Evolutionary conservation across 53 echinoderm and acorn worm species (phyloP), one percentile per base, ranked within the genome.

Genomic region (Astropecten irregularis): DNA sequence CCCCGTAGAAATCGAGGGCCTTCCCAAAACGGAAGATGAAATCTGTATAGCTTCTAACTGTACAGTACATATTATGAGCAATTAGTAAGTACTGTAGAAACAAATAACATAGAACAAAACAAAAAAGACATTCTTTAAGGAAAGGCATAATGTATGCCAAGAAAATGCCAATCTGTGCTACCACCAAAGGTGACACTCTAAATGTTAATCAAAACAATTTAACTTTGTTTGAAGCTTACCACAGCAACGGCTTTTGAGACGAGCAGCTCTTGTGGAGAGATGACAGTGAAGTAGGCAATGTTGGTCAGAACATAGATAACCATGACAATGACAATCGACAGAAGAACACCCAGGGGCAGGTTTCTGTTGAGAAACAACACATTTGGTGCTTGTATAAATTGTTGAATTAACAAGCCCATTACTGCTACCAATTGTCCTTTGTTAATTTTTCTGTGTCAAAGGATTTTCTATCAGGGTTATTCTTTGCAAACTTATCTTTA

Each of bases 241-340:
- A 93, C 95, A 34, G 95, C 95, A 6, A 95, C 95, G 14, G 95
- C 95, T n/a, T 95, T 87, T 1, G 95, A 95, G 2, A 31, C 50
- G 16, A 95, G 69, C 2, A 95, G 69, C 53, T 93, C 86, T 71
- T 77, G 54, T 2, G 95, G 95, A 46, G 93, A 90, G 21, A 95
- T 69, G 37, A 91, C 83, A 2, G 93, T 93, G 54, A 95, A 70
- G 81, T 95, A 95, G 22, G 95, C 79, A 52, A 93, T 84, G 57
- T 93, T 93, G 34, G 93, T 86, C 60, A 91, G 54, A 37, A 93
- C 57, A 44, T 95, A 95, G 30, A 95, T 44, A 14, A 89, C 56
- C 22, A 86, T 93, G 34, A 95, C 91, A 27, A 77, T 38, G 5
- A 77, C 69, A 85, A 95, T 76, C 2, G 95, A 90, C 52, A 95